Base-by-base conservation (phyloP, 2,113 vertebrate genomes). In the Stercorarius parasiticus region DNA sequence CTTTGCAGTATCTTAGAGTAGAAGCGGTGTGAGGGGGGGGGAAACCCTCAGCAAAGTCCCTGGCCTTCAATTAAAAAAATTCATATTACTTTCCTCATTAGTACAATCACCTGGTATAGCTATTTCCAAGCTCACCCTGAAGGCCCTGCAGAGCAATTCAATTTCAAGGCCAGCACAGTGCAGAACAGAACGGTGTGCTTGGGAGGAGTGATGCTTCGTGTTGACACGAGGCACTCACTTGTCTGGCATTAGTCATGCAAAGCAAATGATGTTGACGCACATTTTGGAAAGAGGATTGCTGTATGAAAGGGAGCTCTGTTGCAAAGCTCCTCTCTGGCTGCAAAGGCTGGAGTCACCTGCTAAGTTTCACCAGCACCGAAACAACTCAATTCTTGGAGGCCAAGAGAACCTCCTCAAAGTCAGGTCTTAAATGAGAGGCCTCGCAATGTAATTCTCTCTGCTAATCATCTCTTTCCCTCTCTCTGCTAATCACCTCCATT, bases 11-110 rank as follows among this genome's bases (percentile, higher is more conserved):
- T 65, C 76, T 86, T 90, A 64, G 73, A 93, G 59, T 43, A 43
- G 64, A 47, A 76, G 23, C 26, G 10, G 14, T 5, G 14, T 47
- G 45, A 47, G 19, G 17, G 14, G 20, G 13, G n/a, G 26, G 5
- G 3, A 12, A 72, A 73, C n/a, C 25, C 61, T 89, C 70, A 86
- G 61, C 45, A 58, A 87, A 90, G 70, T 95, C 91, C 91, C 91
- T 62, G 49, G 40, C 32, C 77, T 78, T 90, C 92, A 91, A 88
- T 97, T 95, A 91, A 90, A 95, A 95, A 95, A 73, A 71, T 73
- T 95, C 67, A 53, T 91, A 88, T 88, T 88, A 74, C 85, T 95
- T 94, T 91, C 42, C 73, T 95, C 91, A 80, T 94, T 95, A 94
- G 94, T 85, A 53, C 71, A 82, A 80, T 96, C 62, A 87, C 64